Conservation (phyloP, 2,888 invertebrate species). For the Masnerella sp. region DNA sequence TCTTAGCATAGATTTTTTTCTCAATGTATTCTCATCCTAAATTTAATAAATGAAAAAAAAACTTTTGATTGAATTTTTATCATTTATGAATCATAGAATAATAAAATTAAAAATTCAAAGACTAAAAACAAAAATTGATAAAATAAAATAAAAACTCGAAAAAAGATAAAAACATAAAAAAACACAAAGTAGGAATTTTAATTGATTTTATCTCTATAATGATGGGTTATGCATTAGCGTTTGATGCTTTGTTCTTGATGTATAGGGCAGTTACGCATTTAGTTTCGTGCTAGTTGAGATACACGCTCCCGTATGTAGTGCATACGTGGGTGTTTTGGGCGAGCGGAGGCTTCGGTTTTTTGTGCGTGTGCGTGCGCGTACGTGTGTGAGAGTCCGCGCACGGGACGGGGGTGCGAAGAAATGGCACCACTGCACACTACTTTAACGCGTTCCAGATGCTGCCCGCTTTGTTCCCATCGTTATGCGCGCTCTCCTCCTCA, state of each 20-base stretch:
- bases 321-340: conserved; percentile 65
- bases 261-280: conserved; percentile 68
- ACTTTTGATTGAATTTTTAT: no score
- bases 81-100: no score
- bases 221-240: conserved; percentile 66
- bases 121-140: no score
- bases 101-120: no score
- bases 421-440: conserved; percentile 62
- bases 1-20: no score
- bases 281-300: conserved; percentile 61
- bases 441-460: conserved; percentile 77
- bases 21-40: no score
- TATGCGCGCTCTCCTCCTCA: conserved; percentile 59
- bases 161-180: no score
- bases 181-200: no score
- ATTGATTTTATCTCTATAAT: no score
- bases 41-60: no score
- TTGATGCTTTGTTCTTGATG: conserved; percentile 71
- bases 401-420: conserved; percentile 45
- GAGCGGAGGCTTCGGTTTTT: conserved; percentile 37
- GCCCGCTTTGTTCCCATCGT: conserved; percentile 74
- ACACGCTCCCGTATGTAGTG: conserved; percentile 53
- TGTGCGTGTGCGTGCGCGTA: conserved; percentile 1
- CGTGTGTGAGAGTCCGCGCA: conserved; percentile 24
- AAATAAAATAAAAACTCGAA: no score